phyloP scores from a whole-genome alignment of 2,888 invertebrate species.

The Epirrita christyi region DNA sequence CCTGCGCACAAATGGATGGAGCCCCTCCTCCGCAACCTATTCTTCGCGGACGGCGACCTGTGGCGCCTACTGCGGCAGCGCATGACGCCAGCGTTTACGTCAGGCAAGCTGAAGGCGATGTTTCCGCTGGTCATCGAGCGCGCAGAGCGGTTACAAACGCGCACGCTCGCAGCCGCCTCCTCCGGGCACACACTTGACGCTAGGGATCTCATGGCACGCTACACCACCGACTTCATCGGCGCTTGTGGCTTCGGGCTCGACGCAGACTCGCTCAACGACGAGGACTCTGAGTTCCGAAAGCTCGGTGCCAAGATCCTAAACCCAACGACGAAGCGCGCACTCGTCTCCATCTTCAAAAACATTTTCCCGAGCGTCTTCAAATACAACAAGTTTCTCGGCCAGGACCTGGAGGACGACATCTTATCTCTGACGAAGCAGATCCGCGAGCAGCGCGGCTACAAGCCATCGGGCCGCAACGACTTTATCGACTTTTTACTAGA shows the following conservation, averaged over 20 bases:
- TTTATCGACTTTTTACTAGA: conserved; percentile 60
- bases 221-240: conserved; percentile 67
- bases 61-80: conserved; percentile 67
- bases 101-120: conserved; percentile 66
- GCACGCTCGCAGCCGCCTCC: conserved; percentile 46
- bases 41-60: conserved; percentile 64
- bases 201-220: conserved; percentile 66
- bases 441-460: conserved; percentile 44
- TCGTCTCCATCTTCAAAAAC: conserved; percentile 48
- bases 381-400: conserved; percentile 44
- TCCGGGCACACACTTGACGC: conserved; percentile 49
- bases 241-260: conserved; percentile 67
- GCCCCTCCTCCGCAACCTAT: conserved; percentile 60
- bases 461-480: conserved; percentile 59
- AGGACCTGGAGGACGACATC: conserved; percentile 53
- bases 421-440: conserved; percentile 21
- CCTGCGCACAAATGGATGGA: conserved; percentile 45
- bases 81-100: conserved; percentile 67
- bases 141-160: conserved; percentile 55
- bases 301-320: conserved; percentile 57
- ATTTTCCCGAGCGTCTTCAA: conserved; percentile 56
- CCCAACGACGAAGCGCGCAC: conserved; percentile 32
- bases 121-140: conserved; percentile 64
- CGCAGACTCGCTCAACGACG: conserved; percentile 58
- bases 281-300: conserved; percentile 58